These are phyloP conservation scores for Karalla daura DNA, from an alignment of 2,797 vertebrate species.

Conservation along the genomic window DNA sequence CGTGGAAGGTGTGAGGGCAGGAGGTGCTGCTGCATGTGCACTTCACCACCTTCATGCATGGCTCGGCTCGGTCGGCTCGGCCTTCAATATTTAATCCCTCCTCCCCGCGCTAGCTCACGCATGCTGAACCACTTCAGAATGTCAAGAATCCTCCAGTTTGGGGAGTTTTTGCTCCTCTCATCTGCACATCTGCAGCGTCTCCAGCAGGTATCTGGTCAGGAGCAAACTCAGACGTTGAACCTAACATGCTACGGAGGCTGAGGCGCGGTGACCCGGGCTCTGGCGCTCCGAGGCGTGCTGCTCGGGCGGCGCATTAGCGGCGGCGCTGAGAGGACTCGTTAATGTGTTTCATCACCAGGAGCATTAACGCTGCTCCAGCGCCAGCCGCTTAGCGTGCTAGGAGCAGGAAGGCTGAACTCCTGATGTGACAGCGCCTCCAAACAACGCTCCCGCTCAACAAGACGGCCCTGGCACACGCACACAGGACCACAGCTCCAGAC, in stretches of 20 bases:
- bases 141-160: background rate
- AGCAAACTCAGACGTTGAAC: no score
- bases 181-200: background rate
- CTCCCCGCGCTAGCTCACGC: conserved; percentile 12
- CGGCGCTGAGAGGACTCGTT: conserved; percentile 2
- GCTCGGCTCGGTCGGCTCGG: background rate
- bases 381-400: no score
- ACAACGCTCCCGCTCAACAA: no score
- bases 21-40: conserved; percentile 13
- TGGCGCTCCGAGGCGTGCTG: background rate
- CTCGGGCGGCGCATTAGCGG: conserved; percentile 12
- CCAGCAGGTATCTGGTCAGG: background rate
- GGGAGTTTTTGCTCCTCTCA: background rate
- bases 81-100: conserved; percentile 64
- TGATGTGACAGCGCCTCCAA: background rate
- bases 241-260: no score
- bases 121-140: background rate
- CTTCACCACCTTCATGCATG: conserved; percentile 39
- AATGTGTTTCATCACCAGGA: conserved; percentile 27
- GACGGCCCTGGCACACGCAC: no score
- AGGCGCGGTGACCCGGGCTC: no score
- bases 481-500: no score
- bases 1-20: background rate
- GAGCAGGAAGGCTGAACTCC: background rate
- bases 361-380: conserved; percentile 34